Percentiles rank a stretch among this genome's conserved stretches.
Conservation (phyloP, 2,797 vertebrate genomes). For the Gallinago solitaria region DNA sequence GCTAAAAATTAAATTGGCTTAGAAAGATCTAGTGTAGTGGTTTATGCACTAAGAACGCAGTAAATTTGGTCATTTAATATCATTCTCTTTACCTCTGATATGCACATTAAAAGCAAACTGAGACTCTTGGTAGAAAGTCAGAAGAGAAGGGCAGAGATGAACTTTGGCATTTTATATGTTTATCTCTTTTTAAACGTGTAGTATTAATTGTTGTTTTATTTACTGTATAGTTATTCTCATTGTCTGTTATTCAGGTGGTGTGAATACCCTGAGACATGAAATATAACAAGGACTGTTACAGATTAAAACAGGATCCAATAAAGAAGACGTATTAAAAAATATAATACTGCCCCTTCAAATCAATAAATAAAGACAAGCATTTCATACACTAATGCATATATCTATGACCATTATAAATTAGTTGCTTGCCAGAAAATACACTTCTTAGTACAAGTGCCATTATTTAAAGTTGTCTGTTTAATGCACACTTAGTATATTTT, state of each 20-base stretch:
- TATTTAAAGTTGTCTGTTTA: slow-evolving; percentile 86
- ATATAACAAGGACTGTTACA: slow-evolving; percentile 73
- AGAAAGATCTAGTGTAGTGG: slow-evolving; percentile 78
- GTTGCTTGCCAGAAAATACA: slow-evolving; percentile 86
- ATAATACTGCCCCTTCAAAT: slow-evolving; percentile 81
- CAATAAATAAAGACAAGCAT: slow-evolving; percentile 86
- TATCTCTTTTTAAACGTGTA: slow-evolving; percentile 22
- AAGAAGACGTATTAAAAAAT: slow-evolving; percentile 81
- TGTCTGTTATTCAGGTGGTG: slow-evolving; percentile 76
- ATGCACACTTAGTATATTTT: slow-evolving; percentile 85
- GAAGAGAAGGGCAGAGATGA: background rate
- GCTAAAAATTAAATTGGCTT: slow-evolving; percentile 85
- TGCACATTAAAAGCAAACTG: slow-evolving; percentile 55
- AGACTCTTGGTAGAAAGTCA: slow-evolving; percentile 9
- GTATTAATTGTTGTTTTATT: slow-evolving; percentile 64
- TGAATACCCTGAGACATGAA: slow-evolving; percentile 70
- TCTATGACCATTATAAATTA: slow-evolving; percentile 86
- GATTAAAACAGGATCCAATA: slow-evolving; percentile 78
- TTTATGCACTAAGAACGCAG: slow-evolving; percentile 80
- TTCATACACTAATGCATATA: slow-evolving; percentile 86
- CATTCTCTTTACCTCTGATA: slow-evolving; percentile 71
- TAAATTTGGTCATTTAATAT: slow-evolving; percentile 80
- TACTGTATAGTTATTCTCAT: slow-evolving; percentile 63
- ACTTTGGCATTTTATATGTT: background rate
- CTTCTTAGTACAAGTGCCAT: slow-evolving; percentile 86